phyloP scores from a whole-genome alignment of 92 coral and sea anemone genomes.

The Phenganax marumi region DNA sequence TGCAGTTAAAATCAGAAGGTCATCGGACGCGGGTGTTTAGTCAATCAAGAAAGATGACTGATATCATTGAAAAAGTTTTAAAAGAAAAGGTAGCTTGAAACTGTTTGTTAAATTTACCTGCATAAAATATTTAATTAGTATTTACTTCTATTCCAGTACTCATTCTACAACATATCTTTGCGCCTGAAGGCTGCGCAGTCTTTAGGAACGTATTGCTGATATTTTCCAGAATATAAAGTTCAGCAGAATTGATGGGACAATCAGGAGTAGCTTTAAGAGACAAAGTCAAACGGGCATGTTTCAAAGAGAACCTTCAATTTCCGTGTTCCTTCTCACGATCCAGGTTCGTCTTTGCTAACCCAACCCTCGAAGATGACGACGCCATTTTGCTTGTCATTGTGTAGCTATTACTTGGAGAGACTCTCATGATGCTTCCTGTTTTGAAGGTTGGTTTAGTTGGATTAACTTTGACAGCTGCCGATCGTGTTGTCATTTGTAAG shows the following conservation, averaged over 20 bases:
- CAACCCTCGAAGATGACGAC: too few relatives aligned
- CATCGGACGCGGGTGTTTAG: constrained; percentile 90
- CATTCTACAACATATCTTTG: too few relatives aligned
- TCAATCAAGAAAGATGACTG: constrained; percentile 72
- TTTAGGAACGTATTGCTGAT: too few relatives aligned
- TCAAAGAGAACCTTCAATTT: constrained; percentile 81
- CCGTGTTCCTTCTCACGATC: constrained; percentile 85
- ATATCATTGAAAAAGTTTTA: too few relatives aligned
- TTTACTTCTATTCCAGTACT: too few relatives aligned
- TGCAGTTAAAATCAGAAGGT: constrained; percentile 72
- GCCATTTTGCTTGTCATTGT: too few relatives aligned
- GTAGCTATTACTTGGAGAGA: too few relatives aligned
- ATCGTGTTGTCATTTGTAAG: constrained; percentile 98
- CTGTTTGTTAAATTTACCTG: not conserved
- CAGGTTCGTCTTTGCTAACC: constrained; percentile 83
- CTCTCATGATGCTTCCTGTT: not conserved
- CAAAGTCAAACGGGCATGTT: constrained; percentile 76
- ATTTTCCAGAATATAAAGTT: constrained; percentile 92
- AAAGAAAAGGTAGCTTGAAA: too few relatives aligned
- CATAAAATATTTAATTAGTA: too few relatives aligned
- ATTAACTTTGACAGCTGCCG: too few relatives aligned
- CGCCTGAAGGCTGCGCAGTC: too few relatives aligned
- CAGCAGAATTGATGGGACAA: constrained; percentile 85
- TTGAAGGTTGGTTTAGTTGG: constrained; percentile 93
- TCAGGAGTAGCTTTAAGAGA: constrained; percentile 76